These are phyloP conservation scores for Penaeus japonicus DNA, from an alignment of 1,140 invertebrate genomes.

Conservation along the genomic window DNA sequence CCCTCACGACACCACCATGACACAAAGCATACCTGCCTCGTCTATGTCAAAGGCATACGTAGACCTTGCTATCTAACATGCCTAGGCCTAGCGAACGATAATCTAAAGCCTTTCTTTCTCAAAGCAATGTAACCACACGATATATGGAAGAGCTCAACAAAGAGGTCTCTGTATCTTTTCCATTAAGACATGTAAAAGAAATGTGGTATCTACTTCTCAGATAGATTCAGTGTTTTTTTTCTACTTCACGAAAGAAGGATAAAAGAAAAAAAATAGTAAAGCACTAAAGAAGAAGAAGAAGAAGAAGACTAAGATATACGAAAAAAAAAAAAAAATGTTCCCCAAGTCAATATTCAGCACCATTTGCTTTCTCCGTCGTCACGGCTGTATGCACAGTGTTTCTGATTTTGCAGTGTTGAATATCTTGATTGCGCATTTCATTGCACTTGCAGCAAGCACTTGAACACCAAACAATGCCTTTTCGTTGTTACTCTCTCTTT, in stretches of 20 bases:
- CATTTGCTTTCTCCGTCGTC: conserved; percentile 1
- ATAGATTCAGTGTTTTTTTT: too few species aligned
- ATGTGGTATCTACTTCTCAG: too few species aligned
- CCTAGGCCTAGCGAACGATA: neutral
- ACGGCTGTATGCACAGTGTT: too few species aligned
- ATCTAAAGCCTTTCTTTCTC: conserved; percentile 23
- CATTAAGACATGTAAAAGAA: too few species aligned
- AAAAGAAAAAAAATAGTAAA: too few species aligned
- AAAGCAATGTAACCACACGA: neutral
- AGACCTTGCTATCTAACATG: neutral
- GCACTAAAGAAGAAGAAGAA: too few species aligned
- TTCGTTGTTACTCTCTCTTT: neutral
- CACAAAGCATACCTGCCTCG: conserved; percentile 45
- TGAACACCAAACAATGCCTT: neutral
- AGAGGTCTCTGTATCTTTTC: too few species aligned
- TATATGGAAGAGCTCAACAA: neutral
- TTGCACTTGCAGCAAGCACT: too few species aligned
- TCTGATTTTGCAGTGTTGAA: too few species aligned
- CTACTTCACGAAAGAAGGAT: too few species aligned
- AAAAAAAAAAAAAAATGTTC: neutral
- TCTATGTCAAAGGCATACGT: neutral
- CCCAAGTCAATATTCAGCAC: neutral
- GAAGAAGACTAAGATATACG: too few species aligned
- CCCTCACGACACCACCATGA: neutral
- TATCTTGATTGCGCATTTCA: too few species aligned